Evolutionary conservation across 2,113 vertebrate genomes (phyloP), one percentile per base, ranked within the genome.

Genomic region (Centropus unirufus): DNA sequence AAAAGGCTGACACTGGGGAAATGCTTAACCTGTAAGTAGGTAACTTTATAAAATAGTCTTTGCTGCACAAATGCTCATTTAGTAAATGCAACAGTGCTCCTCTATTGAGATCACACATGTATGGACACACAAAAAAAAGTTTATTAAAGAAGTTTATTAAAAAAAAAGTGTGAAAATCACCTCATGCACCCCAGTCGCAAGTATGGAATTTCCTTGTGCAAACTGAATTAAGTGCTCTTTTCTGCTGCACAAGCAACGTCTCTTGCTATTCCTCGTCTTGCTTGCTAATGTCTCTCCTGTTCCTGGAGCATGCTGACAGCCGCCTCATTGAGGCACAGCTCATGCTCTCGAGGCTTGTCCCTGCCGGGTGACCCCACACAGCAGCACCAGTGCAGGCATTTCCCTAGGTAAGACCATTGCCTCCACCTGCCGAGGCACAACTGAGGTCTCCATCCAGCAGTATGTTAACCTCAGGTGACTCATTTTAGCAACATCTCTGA

Each of bases 281-380:
- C 21, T 62, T 3, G n/a, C 24, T 12, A 12, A 8, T 5, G 24
- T 42, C 26, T 81, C 29, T 47, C 12, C 36, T 64, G 22, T 27
- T 3, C 12, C 54, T 3, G 26, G n/a, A 29, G 32, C 36, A 15
- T 40, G 27, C n/a, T 8, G 8, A 11, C 1, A 1, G 8, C n/a
- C 57, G 10, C 77, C 47, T 34, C 1, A 0, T 36, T 17, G 52
- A 66, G 66, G 39, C 47, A 36, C 42, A 44, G 47, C n/a, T 64
- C 5, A 0, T 1, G 7, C 0, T 51, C 5, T 42, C 0, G 1
- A 4, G 11, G 5, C 57, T 42, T 24, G 26, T 47, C 39, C 54
- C 34, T 12, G 2, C 62, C 9, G 27, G 23, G 23, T 75, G 52
- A 13, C 12, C 18, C 75, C 3, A 3, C 32, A 27, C 3, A 11